Evolutionary conservation across 2,113 vertebrate genomes (phyloP).

Genomic region (Equus przewalskii): DNA sequence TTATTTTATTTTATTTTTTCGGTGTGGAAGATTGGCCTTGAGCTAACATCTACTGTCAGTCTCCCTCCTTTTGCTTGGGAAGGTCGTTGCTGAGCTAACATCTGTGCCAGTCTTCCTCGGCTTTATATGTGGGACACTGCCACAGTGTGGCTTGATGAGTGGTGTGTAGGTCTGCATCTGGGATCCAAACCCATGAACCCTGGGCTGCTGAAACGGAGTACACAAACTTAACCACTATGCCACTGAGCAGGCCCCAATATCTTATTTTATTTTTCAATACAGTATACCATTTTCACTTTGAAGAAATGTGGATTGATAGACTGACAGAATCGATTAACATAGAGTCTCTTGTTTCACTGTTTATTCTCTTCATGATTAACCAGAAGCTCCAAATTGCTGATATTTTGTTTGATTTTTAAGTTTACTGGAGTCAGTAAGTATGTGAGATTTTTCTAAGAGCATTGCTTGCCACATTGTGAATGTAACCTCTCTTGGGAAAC

Average conservation of each 20-base stretch:
- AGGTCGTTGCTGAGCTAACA: no score
- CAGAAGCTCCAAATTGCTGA: conserved; percentile 23
- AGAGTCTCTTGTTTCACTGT: conserved; percentile 23
- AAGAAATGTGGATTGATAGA: background rate
- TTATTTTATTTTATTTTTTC: conserved; percentile 2
- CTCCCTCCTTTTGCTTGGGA: no score
- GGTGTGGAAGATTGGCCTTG: no score
- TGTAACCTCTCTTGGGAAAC: conserved; percentile 47
- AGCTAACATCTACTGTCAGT: no score
- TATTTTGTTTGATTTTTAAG: conserved; percentile 49
- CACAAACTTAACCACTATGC: no score
- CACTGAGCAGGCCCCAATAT: background rate
- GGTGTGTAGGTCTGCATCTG: no score
- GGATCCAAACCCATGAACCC: no score
- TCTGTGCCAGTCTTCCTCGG: no score
- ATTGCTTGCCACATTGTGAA: conserved; percentile 30
- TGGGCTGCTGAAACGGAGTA: no score
- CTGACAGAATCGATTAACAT: background rate
- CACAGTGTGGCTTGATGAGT: no score
- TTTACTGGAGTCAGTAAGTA: conserved; percentile 56
- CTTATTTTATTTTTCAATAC: conserved; percentile 24
- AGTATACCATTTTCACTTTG: background rate
- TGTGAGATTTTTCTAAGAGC: conserved; percentile 36
- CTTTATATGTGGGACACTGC: no score
- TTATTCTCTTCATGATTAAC: conserved; percentile 38